Evolutionary conservation across 2,113 vertebrate species (phyloP).

Genomic region (Entomyzon cyanotis): DNA sequence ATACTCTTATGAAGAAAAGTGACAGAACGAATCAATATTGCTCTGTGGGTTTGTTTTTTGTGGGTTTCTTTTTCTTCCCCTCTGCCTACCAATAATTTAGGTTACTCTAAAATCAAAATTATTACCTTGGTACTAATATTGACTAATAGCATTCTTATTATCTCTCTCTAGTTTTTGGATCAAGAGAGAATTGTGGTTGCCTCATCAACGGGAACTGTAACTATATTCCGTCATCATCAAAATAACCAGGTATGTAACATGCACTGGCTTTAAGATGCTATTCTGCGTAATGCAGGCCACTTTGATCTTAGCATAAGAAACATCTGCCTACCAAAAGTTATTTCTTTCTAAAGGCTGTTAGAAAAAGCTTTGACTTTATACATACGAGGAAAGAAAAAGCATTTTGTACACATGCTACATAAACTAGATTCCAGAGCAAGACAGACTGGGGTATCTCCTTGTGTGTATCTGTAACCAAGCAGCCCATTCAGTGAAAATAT

Average conservation of each 20-base stretch:
- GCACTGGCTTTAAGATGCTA: not conserved
- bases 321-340: not conserved
- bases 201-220: slow-evolving; percentile 90
- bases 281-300: not conserved
- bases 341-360: not conserved
- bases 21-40: not conserved
- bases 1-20: rapidly evolving
- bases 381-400: not conserved
- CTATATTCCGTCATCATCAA: slow-evolving; percentile 85
- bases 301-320: not conserved
- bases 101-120: not conserved
- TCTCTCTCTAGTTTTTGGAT: slow-evolving; percentile 87
- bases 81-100: not conserved
- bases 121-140: not conserved
- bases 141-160: not conserved
- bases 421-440: not conserved
- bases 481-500: not conserved
- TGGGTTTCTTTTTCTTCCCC: not conserved
- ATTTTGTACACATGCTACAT: not conserved
- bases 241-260: slow-evolving; percentile 82
- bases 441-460: not conserved
- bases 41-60: not conserved
- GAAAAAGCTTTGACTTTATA: not conserved
- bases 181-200: slow-evolving; percentile 90
- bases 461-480: not conserved